phyloP scores from a whole-genome alignment of 2,113 vertebrate genomes.

The Hydrolagus affinis region DNA sequence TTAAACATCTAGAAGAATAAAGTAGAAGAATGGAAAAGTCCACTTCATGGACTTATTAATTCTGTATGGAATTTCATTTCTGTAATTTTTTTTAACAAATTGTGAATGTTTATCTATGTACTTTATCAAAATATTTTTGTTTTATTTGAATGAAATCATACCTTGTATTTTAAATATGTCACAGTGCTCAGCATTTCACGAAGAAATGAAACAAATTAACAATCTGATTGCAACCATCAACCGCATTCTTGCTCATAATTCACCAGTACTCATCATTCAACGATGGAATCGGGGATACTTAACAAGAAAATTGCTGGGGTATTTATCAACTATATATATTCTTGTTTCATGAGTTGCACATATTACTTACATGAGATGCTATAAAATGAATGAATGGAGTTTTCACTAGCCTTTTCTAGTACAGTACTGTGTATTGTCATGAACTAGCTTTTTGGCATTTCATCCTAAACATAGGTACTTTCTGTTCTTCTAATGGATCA shows the following conservation, averaged over 20 bases:
- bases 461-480: neutral
- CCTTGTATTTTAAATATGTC: neutral
- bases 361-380: neutral
- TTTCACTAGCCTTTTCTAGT: neutral
- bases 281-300: slow-evolving; percentile 59
- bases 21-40: too few relatives aligned
- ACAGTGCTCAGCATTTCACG: slow-evolving; percentile 47
- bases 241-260: slow-evolving; percentile 51
- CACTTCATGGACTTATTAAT: neutral
- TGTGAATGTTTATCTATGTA: neutral
- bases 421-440: neutral
- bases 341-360: neutral
- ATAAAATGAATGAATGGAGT: neutral
- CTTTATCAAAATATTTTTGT: neutral
- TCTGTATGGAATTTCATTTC: neutral
- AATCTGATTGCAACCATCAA: slow-evolving; percentile 53
- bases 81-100: neutral
- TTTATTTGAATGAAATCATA: too few relatives aligned
- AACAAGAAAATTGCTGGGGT: slow-evolving; percentile 52
- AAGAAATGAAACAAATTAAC: slow-evolving; percentile 46
- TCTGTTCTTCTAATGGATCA: neutral
- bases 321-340: slow-evolving; percentile 36
- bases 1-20: too few relatives aligned
- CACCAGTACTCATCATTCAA: slow-evolving; percentile 59
- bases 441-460: neutral